Base-by-base conservation (phyloP, 2,797 vertebrate genomes). In the Sebastes steindachneri region DNA sequence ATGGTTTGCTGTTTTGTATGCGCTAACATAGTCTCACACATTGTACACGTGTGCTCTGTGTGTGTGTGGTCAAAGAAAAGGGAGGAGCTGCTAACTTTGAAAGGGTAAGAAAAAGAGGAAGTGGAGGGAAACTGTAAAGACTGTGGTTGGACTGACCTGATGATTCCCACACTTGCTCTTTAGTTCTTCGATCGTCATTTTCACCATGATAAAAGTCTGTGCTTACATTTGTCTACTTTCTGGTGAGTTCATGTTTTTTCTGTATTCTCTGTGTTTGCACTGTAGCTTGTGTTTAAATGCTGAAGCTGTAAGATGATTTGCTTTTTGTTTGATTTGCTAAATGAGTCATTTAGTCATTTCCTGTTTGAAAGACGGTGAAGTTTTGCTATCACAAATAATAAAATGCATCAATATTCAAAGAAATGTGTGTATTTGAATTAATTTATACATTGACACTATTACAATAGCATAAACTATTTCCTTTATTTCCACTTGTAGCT, bases 401-500 rank as follows among this genome's bases (percentile, higher is more conserved):
- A 19, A 25, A 35, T 25, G 0, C 1, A 19, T 5, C 14, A 55
- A 2, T n/a, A 6, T 11, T 15, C 14, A 1, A 31, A 31, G 29
- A 31, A 31, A 31, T 31, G 29, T 31, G 29, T 0, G 8, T 9
- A 48, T 4, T n/a, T 48, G 0, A 14, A 14, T 41, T 4, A 0
- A 48, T 57, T 5, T 9, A 23, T 12, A 7, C 3, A 41, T 14
- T 21, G 3, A 60, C 12, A 59, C 2, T n/a, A 8, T 62, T 17
- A 45, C 26, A 65, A 8, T 17, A 6, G 28, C 23, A 53, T 7
- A 1, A 1, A 55, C 58, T 8, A 19, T 51, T 68, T 73, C 17
- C 3, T 51, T 65, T 67, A 7, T 75, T 64, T 63, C 25, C 26
- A 29, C 21, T 5, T 81, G 12, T 48, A 89, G 85, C 12, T 78